A percentile compares a stretch with the other conserved stretches of the same genome.
phyloP scores from a whole-genome alignment of 2,113 vertebrate species.

The Syngnathus scovelli region DNA sequence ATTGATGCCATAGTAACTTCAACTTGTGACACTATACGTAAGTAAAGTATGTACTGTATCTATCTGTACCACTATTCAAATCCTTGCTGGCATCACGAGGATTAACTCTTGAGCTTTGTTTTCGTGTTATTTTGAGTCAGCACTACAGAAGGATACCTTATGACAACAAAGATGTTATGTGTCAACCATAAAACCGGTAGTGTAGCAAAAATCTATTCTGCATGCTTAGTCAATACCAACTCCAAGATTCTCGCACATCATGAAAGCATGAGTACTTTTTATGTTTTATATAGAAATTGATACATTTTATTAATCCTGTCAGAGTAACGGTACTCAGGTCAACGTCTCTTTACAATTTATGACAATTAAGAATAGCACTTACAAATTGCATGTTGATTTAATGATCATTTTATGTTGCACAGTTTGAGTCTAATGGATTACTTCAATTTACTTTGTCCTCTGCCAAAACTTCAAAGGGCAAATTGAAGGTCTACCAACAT shows the following conservation, averaged over 20 bases:
- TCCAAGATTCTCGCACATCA: background rate
- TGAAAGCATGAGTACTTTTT: background rate
- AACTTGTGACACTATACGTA: too few relatives aligned
- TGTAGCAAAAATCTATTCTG: background rate
- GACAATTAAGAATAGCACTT: background rate
- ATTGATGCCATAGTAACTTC: too few relatives aligned
- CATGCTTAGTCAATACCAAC: background rate
- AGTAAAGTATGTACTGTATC: too few relatives aligned
- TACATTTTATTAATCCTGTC: background rate
- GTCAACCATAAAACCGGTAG: too few relatives aligned
- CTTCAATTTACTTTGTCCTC: background rate
- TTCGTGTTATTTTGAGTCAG: too few relatives aligned
- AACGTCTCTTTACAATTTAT: background rate
- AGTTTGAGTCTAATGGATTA: background rate
- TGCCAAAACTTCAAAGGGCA: background rate
- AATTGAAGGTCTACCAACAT: background rate
- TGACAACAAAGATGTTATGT: too few relatives aligned
- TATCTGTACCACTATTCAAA: too few relatives aligned
- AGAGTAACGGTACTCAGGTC: background rate
- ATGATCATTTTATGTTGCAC: background rate
- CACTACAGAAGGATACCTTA: too few relatives aligned
- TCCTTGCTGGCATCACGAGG: too few relatives aligned
- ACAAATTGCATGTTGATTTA: background rate
- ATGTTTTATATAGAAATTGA: background rate
- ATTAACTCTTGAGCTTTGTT: too few relatives aligned